Evolutionary conservation across 2,113 vertebrate genomes (phyloP), one percentile per base, ranked within the genome.

Genomic region (Sinocyclocheilus rhinocerous): DNA sequence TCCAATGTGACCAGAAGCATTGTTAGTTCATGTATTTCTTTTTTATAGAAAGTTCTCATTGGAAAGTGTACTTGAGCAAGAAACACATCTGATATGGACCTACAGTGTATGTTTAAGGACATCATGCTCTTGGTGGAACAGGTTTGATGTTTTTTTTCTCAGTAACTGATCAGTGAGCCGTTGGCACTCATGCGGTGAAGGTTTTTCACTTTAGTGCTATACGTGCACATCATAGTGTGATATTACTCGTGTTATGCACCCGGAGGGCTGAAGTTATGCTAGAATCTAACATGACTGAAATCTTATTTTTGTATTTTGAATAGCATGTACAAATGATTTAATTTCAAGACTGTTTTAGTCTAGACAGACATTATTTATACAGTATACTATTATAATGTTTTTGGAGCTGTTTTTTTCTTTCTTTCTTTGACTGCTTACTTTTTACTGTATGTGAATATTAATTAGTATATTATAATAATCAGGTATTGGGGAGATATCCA

Each of bases 291-390:
- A 84, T 84, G 82, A 84, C 69, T 84, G 52, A 84, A 84, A 84
- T 84, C 50, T 84, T 84, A 84, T 84, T 84, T 84, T 84, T 84
- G 82, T 84, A 84, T 84, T 84, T 73, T 75, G 50, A 84, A 84
- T 42, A 84, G 82, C 82, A 84, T 84, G 82, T 84, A 84, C 33
- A 84, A 83, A 84, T 73, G 0, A 75, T 84, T 73, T 84, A 57
- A 84, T 84, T 84, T 84, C 50, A 84, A 84, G 82, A 84, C 82
- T 84, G 82, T 84, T 84, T 84, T 84, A 84, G 82, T 84, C 69
- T 84, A 84, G 82, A 73, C 81, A 73, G 69, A 84, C 69, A 24
- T 84, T 75, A 73, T 84, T 84, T 84, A 84, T 84, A 84, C 29
- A 73, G n/a, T 81, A 65, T 81, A 69, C 61, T 67, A 55, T n/a